Percentiles rank a stretch among this genome's conserved stretches.
These are phyloP conservation scores for Drosophila aldrichi DNA, from an alignment of 2,888 invertebrate species.

Conservation along the genomic window DNA sequence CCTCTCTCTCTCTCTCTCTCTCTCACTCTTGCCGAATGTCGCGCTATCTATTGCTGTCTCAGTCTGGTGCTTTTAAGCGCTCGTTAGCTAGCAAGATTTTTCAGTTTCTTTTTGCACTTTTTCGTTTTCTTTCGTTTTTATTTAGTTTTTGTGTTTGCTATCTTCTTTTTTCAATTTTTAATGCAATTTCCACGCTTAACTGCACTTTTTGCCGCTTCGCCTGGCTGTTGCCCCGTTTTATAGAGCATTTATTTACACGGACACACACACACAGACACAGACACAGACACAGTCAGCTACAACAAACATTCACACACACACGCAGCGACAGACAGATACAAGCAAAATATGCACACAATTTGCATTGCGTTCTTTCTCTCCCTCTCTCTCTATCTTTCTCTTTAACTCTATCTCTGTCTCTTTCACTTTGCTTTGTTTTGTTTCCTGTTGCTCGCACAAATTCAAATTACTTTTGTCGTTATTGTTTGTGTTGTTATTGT, in stretches of 20 bases:
- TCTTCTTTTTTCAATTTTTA: constrained; percentile 66
- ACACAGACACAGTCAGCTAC: constrained; percentile 17
- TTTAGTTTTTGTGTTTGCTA: constrained; percentile 26
- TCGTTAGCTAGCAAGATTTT: constrained; percentile 65
- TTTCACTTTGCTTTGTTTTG: constrained; percentile 19
- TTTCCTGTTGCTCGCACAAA: constrained; percentile 61
- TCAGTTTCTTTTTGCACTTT: constrained; percentile 28
- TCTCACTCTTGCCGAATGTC: neutral
- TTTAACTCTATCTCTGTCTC: constrained; percentile 5
- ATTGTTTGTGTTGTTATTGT: constrained; percentile 56
- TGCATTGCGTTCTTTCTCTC: constrained; percentile 37
- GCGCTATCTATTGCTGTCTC: neutral
- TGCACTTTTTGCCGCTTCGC: constrained; percentile 68
- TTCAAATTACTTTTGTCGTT: constrained; percentile 72
- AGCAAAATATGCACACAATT: constrained; percentile 67
- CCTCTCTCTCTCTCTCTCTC: neutral
- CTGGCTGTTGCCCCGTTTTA: constrained; percentile 47
- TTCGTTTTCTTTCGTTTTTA: constrained; percentile 34
- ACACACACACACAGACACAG: constrained; percentile 29
- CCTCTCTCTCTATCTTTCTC: neutral
- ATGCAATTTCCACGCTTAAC: constrained; percentile 78
- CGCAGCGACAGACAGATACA: constrained; percentile 16
- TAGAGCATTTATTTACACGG: constrained; percentile 73
- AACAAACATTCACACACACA: constrained; percentile 22
- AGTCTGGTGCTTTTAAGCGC: constrained; percentile 66